Conservation (phyloP, 2,113 vertebrate species). For the Rhinopithecus roxellana region DNA sequence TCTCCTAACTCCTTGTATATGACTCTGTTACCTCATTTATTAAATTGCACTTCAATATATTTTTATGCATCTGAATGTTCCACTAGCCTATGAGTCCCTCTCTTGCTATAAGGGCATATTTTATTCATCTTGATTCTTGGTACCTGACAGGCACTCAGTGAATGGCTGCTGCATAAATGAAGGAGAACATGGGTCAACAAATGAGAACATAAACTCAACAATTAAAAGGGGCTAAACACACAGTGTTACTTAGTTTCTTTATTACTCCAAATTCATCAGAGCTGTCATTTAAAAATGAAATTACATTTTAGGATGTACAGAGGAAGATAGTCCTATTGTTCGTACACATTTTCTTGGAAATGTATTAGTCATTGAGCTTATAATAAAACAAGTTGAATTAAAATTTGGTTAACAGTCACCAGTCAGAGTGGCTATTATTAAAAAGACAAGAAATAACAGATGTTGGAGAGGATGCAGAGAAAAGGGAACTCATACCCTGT, state of each 20-base stretch:
- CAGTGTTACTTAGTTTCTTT: background rate
- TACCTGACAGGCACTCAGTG: background rate
- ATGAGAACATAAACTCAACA: background rate
- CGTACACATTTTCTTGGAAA: slow-evolving; percentile 74
- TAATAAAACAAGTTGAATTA: slow-evolving; percentile 80
- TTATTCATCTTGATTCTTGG: background rate
- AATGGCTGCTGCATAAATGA: background rate
- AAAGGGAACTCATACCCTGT: background rate
- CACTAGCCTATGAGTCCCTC: background rate
- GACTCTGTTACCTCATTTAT: background rate
- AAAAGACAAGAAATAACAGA: background rate
- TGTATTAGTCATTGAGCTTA: slow-evolving; percentile 72
- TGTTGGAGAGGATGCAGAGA: background rate
- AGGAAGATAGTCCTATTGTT: slow-evolving; percentile 65
- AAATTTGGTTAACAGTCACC: slow-evolving; percentile 73
- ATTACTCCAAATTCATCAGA: background rate
- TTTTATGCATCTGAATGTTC: background rate
- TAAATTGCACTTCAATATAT: background rate
- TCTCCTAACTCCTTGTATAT: background rate
- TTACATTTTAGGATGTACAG: slow-evolving; percentile 41
- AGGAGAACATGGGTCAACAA: background rate
- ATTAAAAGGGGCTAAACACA: background rate
- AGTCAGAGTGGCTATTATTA: background rate
- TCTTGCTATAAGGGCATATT: background rate
- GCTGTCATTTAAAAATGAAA: slow-evolving; percentile 40